phyloP scores from a whole-genome alignment of 2,113 vertebrate genomes.

The Regulus satrapa region DNA sequence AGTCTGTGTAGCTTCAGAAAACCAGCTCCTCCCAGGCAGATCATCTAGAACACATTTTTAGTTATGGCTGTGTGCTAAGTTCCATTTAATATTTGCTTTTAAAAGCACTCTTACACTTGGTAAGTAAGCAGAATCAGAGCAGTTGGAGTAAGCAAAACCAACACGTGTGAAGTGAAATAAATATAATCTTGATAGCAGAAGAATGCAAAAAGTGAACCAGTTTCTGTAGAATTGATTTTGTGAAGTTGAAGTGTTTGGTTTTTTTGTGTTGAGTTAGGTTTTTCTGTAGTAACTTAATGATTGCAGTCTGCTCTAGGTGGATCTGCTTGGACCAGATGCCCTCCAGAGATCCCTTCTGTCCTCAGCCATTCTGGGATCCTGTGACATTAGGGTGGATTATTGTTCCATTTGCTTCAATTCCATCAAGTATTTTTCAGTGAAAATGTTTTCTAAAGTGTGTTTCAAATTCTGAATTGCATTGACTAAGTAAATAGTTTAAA shows the following conservation, averaged over 20 bases:
- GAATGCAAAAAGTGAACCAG: not conserved
- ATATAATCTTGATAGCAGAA: not conserved
- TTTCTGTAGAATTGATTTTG: not conserved
- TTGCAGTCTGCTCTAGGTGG: not conserved
- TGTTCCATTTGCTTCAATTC: not conserved
- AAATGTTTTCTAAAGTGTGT: not conserved
- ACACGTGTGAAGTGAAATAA: not conserved
- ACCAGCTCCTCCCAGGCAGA: not conserved
- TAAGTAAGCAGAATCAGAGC: not conserved
- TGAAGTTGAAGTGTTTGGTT: not conserved
- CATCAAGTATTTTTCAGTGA: not conserved
- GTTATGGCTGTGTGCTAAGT: not conserved
- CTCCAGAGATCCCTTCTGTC: not conserved
- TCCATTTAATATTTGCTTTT: not conserved
- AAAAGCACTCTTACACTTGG: not conserved
- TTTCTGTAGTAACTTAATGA: not conserved
- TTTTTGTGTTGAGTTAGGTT: no score
- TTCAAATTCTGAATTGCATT: not conserved
- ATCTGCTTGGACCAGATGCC: not conserved
- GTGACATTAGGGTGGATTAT: not conserved
- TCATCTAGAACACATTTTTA: not conserved
- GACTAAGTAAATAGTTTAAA: not conserved
- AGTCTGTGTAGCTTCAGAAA: not conserved
- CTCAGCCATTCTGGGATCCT: not conserved
- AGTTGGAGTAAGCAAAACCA: not conserved